Evolutionary conservation across 2,888 invertebrate species (phyloP).

Genomic region (Pachymerium ferrugineum): DNA sequence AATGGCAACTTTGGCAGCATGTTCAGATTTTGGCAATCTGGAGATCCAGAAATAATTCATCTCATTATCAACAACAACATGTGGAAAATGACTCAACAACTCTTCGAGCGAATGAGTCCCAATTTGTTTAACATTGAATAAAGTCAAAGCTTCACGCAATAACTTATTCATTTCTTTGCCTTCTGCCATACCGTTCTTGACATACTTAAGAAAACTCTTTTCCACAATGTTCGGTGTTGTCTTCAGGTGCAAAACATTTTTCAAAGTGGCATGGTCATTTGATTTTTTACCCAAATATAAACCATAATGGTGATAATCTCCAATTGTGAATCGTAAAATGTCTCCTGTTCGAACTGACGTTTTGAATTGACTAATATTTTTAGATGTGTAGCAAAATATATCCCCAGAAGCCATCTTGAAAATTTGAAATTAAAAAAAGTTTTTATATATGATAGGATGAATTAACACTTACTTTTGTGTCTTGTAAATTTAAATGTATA

Average conservation of each 20-base stretch:
- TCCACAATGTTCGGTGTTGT: not conserved
- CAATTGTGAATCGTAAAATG: no score
- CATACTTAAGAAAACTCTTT: not conserved
- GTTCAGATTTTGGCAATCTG: not conserved
- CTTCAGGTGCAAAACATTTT: not conserved
- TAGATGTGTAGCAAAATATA: no score
- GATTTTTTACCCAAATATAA: not conserved
- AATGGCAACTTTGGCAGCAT: not conserved
- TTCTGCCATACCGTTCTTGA: not conserved
- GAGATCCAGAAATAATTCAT: not conserved
- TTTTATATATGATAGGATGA: no score
- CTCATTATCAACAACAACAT: not conserved
- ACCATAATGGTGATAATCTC: not conserved
- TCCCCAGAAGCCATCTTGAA: no score
- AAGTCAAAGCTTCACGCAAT: not conserved
- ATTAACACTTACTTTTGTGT: no score
- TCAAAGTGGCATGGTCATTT: not conserved
- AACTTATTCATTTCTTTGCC: not conserved
- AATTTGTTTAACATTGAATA: not conserved
- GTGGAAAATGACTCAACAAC: not conserved
- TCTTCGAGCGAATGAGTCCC: not conserved
- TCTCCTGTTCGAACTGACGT: no score
- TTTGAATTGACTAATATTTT: no score
- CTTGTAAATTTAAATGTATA: no score
- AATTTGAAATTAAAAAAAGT: no score